These are phyloP conservation scores for Eledona agricola DNA, from an alignment of 2,888 invertebrate genomes.

Conservation along the genomic window DNA sequence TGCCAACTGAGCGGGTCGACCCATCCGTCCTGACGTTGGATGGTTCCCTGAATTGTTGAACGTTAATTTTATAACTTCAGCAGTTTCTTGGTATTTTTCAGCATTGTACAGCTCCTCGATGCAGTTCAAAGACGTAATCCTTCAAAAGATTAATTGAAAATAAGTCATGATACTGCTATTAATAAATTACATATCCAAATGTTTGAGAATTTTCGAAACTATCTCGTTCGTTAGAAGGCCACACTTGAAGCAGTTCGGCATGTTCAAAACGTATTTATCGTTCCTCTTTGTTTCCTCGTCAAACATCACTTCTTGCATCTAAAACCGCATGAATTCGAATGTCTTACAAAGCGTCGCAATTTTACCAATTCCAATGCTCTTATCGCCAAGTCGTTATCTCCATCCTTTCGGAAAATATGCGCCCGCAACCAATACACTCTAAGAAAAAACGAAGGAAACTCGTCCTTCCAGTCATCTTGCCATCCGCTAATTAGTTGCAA, in stretches of 20 bases:
- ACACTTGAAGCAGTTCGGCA: slow-evolving; percentile 67
- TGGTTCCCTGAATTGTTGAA: slow-evolving; percentile 63
- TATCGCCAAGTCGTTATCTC: slow-evolving; percentile 65
- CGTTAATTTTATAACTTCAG: slow-evolving; percentile 73
- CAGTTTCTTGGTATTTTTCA: slow-evolving; percentile 72
- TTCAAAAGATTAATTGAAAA: slow-evolving; percentile 38
- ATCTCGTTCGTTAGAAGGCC: slow-evolving; percentile 63
- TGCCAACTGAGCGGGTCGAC: slow-evolving; percentile 64
- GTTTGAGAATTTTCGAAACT: slow-evolving; percentile 63
- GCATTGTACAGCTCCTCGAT: slow-evolving; percentile 73
- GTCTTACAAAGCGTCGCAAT: slow-evolving; percentile 5
- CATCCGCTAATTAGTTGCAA: slow-evolving; percentile 63
- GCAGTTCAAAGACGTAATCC: slow-evolving; percentile 68
- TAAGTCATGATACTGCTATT: slow-evolving; percentile 1
- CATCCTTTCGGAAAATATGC: slow-evolving; percentile 65
- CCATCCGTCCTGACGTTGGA: slow-evolving; percentile 66
- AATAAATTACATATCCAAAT: slow-evolving; percentile 63
- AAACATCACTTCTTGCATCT: slow-evolving; percentile 47
- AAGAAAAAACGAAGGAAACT: slow-evolving; percentile 62
- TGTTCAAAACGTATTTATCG: slow-evolving; percentile 57
- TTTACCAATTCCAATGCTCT: slow-evolving; percentile 63
- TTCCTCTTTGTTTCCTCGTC: slow-evolving; percentile 47
- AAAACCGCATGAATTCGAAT: slow-evolving; percentile 40
- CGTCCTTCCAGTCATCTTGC: slow-evolving; percentile 61
- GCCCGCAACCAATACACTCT: slow-evolving; percentile 67